These are phyloP conservation scores for Pogona vitticeps DNA, from an alignment of 2,113 vertebrate genomes.

Conservation along the genomic window DNA sequence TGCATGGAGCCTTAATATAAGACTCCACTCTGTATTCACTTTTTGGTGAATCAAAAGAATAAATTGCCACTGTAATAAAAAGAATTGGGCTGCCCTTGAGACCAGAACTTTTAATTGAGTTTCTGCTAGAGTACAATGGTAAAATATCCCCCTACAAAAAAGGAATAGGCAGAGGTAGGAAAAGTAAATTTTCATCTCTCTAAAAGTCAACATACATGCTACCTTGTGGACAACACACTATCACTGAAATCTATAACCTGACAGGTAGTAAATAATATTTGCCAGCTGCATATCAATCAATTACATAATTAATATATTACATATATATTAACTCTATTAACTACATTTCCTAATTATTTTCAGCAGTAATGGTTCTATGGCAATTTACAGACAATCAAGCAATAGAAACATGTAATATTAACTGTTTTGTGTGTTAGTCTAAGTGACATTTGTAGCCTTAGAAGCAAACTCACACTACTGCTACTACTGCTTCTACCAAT, in stretches of 20 bases:
- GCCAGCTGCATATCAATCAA: too few relatives aligned
- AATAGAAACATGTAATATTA: background rate
- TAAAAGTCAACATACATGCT: background rate
- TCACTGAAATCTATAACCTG: background rate
- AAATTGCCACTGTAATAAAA: background rate
- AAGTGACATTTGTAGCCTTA: background rate
- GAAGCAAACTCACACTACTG: background rate
- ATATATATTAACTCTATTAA: background rate
- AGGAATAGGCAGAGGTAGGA: background rate
- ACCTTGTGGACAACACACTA: background rate
- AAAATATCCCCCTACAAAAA: background rate
- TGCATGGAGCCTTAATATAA: background rate
- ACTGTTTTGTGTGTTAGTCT: background rate
- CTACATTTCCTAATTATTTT: background rate
- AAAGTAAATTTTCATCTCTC: background rate
- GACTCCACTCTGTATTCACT: background rate
- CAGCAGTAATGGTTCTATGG: background rate
- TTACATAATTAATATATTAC: too few relatives aligned
- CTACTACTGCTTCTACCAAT: too few relatives aligned
- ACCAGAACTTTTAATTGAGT: background rate
- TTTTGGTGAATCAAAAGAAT: background rate
- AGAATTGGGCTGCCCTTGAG: background rate
- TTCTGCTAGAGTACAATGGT: background rate
- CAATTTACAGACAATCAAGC: background rate
- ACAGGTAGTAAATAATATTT: too few relatives aligned